Evolutionary conservation across 2,888 invertebrate genomes (phyloP), one percentile per base, ranked within the genome.

Genomic region (Scrobipalpa atriplicella): DNA sequence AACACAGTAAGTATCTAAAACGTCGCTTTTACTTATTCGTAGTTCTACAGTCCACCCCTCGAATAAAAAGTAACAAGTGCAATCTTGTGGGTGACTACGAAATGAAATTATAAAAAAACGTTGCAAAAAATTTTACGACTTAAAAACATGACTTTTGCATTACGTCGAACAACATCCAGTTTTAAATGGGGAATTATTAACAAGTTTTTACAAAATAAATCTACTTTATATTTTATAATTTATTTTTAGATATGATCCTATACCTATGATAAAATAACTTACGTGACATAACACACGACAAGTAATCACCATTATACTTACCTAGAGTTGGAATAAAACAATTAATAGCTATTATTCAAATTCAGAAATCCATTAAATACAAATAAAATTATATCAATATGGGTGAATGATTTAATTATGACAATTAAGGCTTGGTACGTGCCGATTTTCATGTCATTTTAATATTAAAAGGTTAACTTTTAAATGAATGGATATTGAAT

Each of bases 61-160:
- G 82, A 78, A 69, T 67, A 71, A 69, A 67, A 70, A 74, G 73
- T 82, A 85, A 84, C 80, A 79, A 80, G 82, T 72, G 80, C 83
- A 87, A 87, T 84, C 81, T 87, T 90, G 89, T 90, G 90, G 90
- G 90, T 90, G 90, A 88, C 84, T 85, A 79, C 72, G 79, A 83
- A 81, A 81, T 79, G 77, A 78, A 82, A 80, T 77, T 81, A 80
- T 77, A 77, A 89, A 87, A 56, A 86, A 87, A 84, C 71, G 77
- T 74, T 65, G 43, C 73, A 82, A 82, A 83, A 82, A 79, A 72
- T 70, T 72, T 70, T 69, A 69, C 77, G 72, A 80, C 81, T 80
- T 64, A 66, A 81, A 83, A 84, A 91, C 90, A 91, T 76, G 90
- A 86, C 84, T 91, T 87, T 82, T 85, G 83, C 90, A 90, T 91